phyloP scores from a whole-genome alignment of 2,888 invertebrate species.

The Pemphredon lugubris region DNA sequence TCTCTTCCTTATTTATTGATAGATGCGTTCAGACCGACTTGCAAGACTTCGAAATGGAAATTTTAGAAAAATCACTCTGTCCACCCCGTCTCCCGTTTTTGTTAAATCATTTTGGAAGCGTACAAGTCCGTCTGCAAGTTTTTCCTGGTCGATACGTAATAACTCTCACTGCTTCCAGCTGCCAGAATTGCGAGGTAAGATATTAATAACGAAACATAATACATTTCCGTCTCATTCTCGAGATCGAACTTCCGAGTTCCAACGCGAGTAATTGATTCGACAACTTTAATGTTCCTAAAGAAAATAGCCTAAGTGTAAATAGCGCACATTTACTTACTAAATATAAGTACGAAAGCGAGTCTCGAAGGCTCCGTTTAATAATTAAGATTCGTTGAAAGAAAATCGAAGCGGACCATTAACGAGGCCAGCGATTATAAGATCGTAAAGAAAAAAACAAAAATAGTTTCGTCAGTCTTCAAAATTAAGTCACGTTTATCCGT shows the following conservation, averaged over 20 bases:
- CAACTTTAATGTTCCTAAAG: slow-evolving; percentile 67
- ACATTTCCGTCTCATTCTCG: slow-evolving; percentile 31
- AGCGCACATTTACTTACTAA: slow-evolving; percentile 55
- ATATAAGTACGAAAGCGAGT: slow-evolving; percentile 19
- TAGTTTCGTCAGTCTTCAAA: no score
- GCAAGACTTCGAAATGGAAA: background rate
- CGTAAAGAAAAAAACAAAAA: no score
- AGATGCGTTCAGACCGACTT: background rate
- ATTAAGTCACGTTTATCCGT: background rate
- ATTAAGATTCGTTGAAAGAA: background rate
- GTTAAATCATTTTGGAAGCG: background rate
- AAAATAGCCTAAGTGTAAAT: slow-evolving; percentile 68
- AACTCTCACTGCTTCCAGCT: slow-evolving; percentile 6
- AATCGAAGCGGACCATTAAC: background rate
- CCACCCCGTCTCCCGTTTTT: background rate
- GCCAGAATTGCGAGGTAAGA: background rate
- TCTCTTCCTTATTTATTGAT: background rate
- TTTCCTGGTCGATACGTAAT: slow-evolving; percentile 5
- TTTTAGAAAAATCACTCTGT: background rate
- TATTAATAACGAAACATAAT: slow-evolving; percentile 19
- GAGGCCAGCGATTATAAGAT: no score
- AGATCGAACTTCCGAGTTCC: slow-evolving; percentile 34
- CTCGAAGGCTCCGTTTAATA: slow-evolving; percentile 20
- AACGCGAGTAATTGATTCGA: slow-evolving; percentile 59
- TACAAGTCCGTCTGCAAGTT: background rate